Base-by-base conservation (phyloP, 2,797 vertebrate species). In the Acanthis flammea region DNA sequence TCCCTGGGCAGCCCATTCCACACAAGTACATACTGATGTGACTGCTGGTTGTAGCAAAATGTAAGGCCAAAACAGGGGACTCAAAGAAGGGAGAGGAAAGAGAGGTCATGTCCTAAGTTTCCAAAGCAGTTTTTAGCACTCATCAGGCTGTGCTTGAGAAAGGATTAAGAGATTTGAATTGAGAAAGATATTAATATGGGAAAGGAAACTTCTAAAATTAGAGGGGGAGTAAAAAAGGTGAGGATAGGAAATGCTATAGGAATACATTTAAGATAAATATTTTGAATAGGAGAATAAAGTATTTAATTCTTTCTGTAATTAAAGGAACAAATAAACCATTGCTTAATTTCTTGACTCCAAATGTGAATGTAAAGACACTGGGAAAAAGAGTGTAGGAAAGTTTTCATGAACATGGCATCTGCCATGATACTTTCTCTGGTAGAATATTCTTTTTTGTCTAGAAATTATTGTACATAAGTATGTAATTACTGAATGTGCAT, bases 141-240 rank as follows among this genome's bases (percentile, higher is more conserved):
- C 10, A 35, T 10, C 8, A 31, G 13, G 23, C 31, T 62, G 24
- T 51, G 4, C 31, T 84, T 70, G 33, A 71, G 39, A 79, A 24
- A 80, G 12, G 2, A 77, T 51, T 79, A 54, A 82, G 50, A 74
- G 11, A 53, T 71, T 77, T 71, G 3, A 74, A 48, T 42, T 74
- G 19, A 77, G 23, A 77, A 80, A 83, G 24, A 66, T 13, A 66
- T 27, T 31, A 67, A 24, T 27, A 60, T 14, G 23, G 21, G 70
- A 92, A 90, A 70, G 8, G 48, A 67, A 73, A 39, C 2, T 88
- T 88, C 19, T 10, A 73, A 88, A 86, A 30, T 61, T 33, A 33
- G 4, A 1, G 0, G 3, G 2, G 1, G 33, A 8, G 2, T 31
- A 6, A 28, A 53, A 65, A 63, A 63, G 1, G 0, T 2, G 10